A percentile compares a stretch with the other conserved stretches of the same genome.
Evolutionary conservation across 2,888 invertebrate species (phyloP).

Genomic region (Tholera decimalis): DNA sequence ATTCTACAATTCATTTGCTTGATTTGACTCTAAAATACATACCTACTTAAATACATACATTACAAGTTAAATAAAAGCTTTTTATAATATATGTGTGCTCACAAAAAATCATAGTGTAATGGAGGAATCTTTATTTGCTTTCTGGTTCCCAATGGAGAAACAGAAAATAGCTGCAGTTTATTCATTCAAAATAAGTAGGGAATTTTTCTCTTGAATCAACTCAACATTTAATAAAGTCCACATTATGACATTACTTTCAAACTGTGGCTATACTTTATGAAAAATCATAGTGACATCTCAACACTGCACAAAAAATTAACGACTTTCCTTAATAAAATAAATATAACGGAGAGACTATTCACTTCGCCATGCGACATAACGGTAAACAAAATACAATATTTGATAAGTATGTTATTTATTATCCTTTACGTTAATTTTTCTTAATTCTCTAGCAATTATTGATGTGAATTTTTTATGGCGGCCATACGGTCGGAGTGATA

Average conservation of each 20-base stretch:
- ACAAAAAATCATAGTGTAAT: no score
- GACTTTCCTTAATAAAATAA: conserved; percentile 11
- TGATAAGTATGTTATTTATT: no score
- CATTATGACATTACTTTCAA: conserved; percentile 14
- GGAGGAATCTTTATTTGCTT: not conserved
- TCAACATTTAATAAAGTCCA: conserved; percentile 47
- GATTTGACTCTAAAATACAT: no score
- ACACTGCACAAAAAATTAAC: not conserved
- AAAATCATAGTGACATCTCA: conserved; percentile 19
- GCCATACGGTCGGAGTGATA: not conserved
- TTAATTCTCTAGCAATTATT: no score
- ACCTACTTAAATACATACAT: no score
- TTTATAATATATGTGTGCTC: not conserved
- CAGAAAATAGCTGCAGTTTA: conserved; percentile 22
- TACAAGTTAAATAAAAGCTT: no score
- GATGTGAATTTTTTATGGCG: conserved; percentile 21
- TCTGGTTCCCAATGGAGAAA: not conserved
- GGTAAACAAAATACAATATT: no score
- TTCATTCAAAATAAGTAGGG: conserved; percentile 37
- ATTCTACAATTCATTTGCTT: no score
- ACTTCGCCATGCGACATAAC: no score
- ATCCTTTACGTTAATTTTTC: no score
- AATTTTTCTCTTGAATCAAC: conserved; percentile 30
- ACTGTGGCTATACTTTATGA: conserved; percentile 4
- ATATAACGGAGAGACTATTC: not conserved